phyloP scores from a whole-genome alignment of 2,888 invertebrate species.

The Nemurella pictetii region DNA sequence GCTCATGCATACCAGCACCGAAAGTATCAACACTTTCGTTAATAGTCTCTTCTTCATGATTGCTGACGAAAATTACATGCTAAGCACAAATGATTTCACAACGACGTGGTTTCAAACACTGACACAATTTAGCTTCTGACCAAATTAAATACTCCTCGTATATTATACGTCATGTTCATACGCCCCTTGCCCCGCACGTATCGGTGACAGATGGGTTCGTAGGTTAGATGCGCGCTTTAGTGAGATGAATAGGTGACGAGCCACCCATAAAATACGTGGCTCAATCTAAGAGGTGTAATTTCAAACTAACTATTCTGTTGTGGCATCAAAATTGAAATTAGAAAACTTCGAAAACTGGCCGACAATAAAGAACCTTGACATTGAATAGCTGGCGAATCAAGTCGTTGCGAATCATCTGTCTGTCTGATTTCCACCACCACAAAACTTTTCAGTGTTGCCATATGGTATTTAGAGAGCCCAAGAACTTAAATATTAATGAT shows the following conservation, averaged over 20 bases:
- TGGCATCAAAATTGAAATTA: background rate
- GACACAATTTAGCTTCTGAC: background rate
- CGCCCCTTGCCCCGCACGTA: background rate
- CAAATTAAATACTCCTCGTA: background rate
- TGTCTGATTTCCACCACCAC: background rate
- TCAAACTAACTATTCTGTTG: background rate
- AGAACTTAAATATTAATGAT: too few relatives aligned
- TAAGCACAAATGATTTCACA: background rate
- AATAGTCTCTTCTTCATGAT: background rate
- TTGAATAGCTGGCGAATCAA: conserved; percentile 11
- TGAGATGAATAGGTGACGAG: background rate
- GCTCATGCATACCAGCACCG: conserved; percentile 27
- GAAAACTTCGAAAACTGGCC: background rate
- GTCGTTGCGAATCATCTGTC: conserved; percentile 6
- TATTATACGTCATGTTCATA: background rate
- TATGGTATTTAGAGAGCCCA: too few relatives aligned
- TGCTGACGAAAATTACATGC: background rate
- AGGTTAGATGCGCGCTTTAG: background rate
- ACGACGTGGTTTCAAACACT: background rate
- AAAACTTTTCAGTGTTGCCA: background rate
- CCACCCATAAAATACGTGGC: background rate
- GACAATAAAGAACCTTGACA: conserved; percentile 6
- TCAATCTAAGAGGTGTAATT: background rate
- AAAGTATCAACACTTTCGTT: background rate
- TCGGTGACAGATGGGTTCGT: background rate